A percentile compares a stretch with the other conserved stretches of the same genome.
These are phyloP conservation scores for Drosophila pruinosa DNA, from an alignment of 1,140 invertebrate species.

Conservation along the genomic window DNA sequence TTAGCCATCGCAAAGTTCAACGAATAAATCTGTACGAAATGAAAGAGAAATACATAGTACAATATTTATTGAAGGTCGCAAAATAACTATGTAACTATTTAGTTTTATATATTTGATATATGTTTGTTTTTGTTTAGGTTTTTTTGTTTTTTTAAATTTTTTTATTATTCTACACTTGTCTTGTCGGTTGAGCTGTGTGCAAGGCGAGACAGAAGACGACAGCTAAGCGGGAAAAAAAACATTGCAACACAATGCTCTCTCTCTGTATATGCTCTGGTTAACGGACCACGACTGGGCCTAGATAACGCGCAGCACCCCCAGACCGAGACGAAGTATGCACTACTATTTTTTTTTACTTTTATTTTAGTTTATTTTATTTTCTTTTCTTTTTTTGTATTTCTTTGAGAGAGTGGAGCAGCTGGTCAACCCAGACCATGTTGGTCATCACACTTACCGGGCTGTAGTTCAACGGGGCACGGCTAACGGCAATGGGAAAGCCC, in stretches of 20 bases:
- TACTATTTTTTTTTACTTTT: constrained; percentile 6
- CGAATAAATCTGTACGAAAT: constrained; percentile 83
- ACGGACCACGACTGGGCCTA: constrained; percentile 24
- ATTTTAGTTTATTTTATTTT: neutral
- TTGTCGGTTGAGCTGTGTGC: constrained; percentile 15
- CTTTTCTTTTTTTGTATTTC: neutral
- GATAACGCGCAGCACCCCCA: constrained; percentile 22
- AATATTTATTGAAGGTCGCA: constrained; percentile 70
- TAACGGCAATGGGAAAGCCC: constrained; percentile 94
- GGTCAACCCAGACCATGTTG: neutral
- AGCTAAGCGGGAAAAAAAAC: neutral
- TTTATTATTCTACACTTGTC: constrained; percentile 3
- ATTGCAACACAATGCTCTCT: neutral
- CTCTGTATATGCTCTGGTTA: neutral
- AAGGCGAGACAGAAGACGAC: constrained; percentile 1
- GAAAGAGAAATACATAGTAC: constrained; percentile 80
- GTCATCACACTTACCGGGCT: constrained; percentile 89
- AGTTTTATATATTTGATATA: constrained; percentile 4
- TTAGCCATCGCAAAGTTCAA: constrained; percentile 83
- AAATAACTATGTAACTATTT: constrained; percentile 47
- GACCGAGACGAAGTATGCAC: constrained; percentile 16
- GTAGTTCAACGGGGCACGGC: constrained; percentile 94
- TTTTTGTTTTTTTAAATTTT: constrained; percentile 4
- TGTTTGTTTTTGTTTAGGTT: neutral
- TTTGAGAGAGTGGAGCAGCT: neutral